Evolutionary conservation across 2,113 vertebrate genomes (phyloP).

Genomic region (Semnornis frantzii): DNA sequence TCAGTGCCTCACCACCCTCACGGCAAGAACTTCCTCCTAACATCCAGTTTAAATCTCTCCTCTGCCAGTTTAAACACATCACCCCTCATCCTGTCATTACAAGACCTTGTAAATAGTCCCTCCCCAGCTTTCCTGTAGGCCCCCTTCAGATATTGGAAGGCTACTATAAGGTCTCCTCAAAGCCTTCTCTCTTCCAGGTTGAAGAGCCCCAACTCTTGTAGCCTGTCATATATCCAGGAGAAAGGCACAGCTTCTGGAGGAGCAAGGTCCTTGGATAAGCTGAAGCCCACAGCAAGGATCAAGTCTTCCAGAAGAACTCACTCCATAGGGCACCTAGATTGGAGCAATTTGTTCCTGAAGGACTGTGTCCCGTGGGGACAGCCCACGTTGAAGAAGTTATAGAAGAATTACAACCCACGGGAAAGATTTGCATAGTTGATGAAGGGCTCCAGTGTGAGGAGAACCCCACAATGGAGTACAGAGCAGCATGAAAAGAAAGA

Average conservation of each 20-base stretch:
- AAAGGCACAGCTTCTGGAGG: not conserved
- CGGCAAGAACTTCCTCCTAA: too few relatives aligned
- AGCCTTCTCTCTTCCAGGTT: too few relatives aligned
- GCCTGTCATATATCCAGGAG: too few relatives aligned
- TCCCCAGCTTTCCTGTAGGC: too few relatives aligned
- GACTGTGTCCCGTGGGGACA: not conserved
- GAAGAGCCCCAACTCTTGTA: too few relatives aligned
- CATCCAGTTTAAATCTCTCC: too few relatives aligned
- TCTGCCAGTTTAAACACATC: too few relatives aligned
- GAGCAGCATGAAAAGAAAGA: not conserved
- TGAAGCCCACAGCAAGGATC: not conserved
- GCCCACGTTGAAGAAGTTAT: not conserved
- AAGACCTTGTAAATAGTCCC: too few relatives aligned
- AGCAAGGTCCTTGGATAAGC: not conserved
- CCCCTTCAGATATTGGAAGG: too few relatives aligned
- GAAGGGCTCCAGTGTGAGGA: not conserved
- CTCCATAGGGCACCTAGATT: accelerated
- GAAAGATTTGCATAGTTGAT: not conserved
- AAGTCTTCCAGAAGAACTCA: not conserved
- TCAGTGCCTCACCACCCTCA: too few relatives aligned
- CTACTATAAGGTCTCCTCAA: too few relatives aligned
- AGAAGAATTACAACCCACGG: not conserved
- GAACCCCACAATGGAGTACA: not conserved
- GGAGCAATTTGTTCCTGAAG: not conserved
- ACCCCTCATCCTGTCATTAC: too few relatives aligned